phyloP scores from a whole-genome alignment of 2,888 invertebrate genomes.

The Sesia bembeciformis region DNA sequence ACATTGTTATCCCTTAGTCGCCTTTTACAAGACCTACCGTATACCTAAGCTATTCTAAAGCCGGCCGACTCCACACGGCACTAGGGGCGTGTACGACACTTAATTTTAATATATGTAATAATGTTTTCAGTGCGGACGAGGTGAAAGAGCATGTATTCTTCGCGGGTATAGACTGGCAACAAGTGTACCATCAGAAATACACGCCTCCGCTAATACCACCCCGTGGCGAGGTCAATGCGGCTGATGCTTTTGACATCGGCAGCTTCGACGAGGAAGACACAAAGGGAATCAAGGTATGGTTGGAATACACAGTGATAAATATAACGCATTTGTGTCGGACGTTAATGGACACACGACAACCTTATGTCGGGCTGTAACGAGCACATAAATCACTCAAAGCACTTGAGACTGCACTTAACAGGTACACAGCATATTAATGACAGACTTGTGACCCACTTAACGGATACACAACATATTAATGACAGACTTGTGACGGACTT shows the following conservation, averaged over 20 bases:
- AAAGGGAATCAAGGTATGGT: slow-evolving; percentile 92
- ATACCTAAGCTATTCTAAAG: background rate
- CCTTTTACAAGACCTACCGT: background rate
- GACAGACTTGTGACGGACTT: too few relatives aligned
- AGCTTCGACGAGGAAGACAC: slow-evolving; percentile 99
- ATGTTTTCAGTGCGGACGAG: slow-evolving; percentile 86
- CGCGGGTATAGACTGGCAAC: slow-evolving; percentile 98
- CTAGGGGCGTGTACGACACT: background rate
- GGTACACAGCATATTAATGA: too few relatives aligned
- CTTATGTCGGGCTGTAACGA: too few relatives aligned
- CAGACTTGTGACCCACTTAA: too few relatives aligned
- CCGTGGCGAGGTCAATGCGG: slow-evolving; percentile 98
- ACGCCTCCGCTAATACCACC: slow-evolving; percentile 98
- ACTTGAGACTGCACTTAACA: too few relatives aligned
- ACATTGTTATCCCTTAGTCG: too few relatives aligned
- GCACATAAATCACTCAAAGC: too few relatives aligned
- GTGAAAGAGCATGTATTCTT: slow-evolving; percentile 99
- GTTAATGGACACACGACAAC: too few relatives aligned
- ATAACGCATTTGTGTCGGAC: too few relatives aligned
- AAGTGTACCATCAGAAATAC: slow-evolving; percentile 98
- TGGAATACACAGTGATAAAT: too few relatives aligned
- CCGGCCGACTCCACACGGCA: background rate
- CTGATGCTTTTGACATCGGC: slow-evolving; percentile 99
- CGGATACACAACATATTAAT: too few relatives aligned
- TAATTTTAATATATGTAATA: background rate